Base-by-base conservation (phyloP, 2,888 invertebrate species). In the Chydorus sphaericus region DNA sequence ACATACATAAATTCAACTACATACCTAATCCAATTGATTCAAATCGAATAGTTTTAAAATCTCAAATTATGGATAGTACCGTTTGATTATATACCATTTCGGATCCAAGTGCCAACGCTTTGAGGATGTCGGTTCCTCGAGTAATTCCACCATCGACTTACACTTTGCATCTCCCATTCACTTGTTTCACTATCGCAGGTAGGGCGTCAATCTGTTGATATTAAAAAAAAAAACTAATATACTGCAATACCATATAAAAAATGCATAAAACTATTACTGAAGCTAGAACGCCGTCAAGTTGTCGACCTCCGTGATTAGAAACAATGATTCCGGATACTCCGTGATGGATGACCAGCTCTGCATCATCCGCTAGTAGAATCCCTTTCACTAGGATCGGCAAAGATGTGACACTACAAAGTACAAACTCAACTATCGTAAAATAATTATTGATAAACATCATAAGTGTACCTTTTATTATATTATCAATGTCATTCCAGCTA, bases 301-400 rank as follows among this genome's bases (percentile, higher is more conserved):
- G 94, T 59, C 93, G 75, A 0, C 84, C 94, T 2, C 94, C 94
- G 68, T 94, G 94, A 70, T 94, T 94, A 0, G 93, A 94, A 4
- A 96, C 93, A 59, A 90, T 74, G 55, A 94, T 80, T 1, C 79
- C 94, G 3, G 78, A 73, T 48, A 82, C 86, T 4, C 90, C 91
- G 54, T 78, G 73, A 62, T 86, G 73, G 3, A 73, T 74, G 0
- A 85, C 92, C 62, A 80, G 72, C 16, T 79, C 63, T 1, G 94
- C 93, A 71, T 94, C 94, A 66, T 91, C 88, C 0, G 78, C 80
- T 1, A 88, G 85, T 33, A 93, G 69, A 59, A 93, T 77, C 6
- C 93, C 93, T 73, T 93, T 93, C 4, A 88, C 73, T 54, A 93
- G 74, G 23, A 93, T 79, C 0, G 92, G 91, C 56, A 93, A 68